Evolutionary conservation across 2,888 invertebrate genomes (phyloP).

Genomic region (Pachliopta kotzebuea): DNA sequence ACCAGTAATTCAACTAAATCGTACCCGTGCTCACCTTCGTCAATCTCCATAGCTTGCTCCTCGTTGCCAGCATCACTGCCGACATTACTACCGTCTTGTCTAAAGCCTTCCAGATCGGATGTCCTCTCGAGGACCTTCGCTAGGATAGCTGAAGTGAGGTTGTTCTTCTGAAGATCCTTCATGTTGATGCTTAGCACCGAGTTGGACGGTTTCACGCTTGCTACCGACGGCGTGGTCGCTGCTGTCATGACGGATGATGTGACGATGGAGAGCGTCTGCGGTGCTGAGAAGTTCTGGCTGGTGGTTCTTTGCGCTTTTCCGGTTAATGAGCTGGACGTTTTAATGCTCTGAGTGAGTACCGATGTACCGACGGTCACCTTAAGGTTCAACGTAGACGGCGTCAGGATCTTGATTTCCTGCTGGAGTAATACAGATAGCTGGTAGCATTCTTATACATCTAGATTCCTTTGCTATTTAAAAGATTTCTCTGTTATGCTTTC

Average conservation of each 20-base stretch:
- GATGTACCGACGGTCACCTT: conserved; percentile 57
- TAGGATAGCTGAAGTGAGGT: conserved; percentile 39
- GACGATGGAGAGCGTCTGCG: not conserved
- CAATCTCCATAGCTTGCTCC: conserved; percentile 54
- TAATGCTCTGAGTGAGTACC: conserved; percentile 52
- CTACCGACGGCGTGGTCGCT: not conserved
- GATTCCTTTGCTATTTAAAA: not conserved
- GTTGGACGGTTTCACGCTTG: conserved; percentile 21
- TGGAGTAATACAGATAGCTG: conserved; percentile 39
- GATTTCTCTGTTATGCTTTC: not conserved
- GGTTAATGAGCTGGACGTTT: conserved; percentile 38
- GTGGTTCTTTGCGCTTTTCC: conserved; percentile 23
- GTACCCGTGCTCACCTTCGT: conserved; percentile 47
- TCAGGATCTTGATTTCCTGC: conserved; percentile 36
- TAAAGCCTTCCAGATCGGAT: conserved; percentile 3
- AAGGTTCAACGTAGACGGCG: conserved; percentile 45
- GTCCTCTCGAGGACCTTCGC: conserved; percentile 32
- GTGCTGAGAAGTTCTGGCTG: not conserved
- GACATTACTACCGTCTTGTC: conserved; percentile 18
- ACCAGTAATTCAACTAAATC: too few relatives aligned
- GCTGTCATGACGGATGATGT: conserved; percentile 8
- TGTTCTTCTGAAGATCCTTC: conserved; percentile 45
- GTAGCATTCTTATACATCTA: too few relatives aligned
- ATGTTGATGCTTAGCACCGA: conserved; percentile 42
- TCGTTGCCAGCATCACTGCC: conserved; percentile 35